Conservation (phyloP, 2,888 invertebrate species). For the Apeira syringaria region DNA sequence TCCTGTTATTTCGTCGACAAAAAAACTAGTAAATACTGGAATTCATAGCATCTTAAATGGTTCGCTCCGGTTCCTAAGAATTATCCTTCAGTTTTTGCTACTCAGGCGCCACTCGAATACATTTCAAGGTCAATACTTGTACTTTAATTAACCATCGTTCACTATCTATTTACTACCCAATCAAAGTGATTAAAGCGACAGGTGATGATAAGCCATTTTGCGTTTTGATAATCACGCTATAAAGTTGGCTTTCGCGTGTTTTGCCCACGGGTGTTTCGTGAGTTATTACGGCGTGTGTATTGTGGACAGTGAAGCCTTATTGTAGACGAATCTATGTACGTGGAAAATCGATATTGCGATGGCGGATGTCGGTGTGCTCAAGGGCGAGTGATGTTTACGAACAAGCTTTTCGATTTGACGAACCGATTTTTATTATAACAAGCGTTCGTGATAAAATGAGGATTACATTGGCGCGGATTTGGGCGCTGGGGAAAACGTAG, state of each 20-base stretch:
- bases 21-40: slow-evolving; percentile 16
- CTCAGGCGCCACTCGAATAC: slow-evolving; percentile 41
- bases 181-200: slow-evolving; percentile 32
- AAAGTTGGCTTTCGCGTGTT: slow-evolving; percentile 40
- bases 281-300: slow-evolving; percentile 33
- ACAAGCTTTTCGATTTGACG: slow-evolving; percentile 39
- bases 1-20: slow-evolving; percentile 27
- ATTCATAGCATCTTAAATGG: slow-evolving; percentile 15
- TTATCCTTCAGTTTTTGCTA: slow-evolving; percentile 22
- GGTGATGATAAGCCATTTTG: slow-evolving; percentile 13
- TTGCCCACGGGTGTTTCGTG: slow-evolving; percentile 36
- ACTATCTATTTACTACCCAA: slow-evolving; percentile 35
- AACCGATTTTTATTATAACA: slow-evolving; percentile 34
- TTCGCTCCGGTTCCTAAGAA: slow-evolving; percentile 16
- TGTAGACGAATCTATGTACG: slow-evolving; percentile 70
- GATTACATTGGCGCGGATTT: not conserved
- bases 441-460: too few relatives aligned
- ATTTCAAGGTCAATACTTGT: slow-evolving; percentile 46
- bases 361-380: slow-evolving; percentile 63
- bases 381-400: slow-evolving; percentile 54
- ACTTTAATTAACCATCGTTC: slow-evolving; percentile 49
- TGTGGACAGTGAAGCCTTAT: slow-evolving; percentile 71
- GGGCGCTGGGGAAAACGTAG: not conserved
- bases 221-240: slow-evolving; percentile 23
- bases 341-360: slow-evolving; percentile 76